Percentiles rank a stretch among this genome's conserved stretches.
Conservation (phyloP, 1,140 invertebrate species). For the Caerostris darwini region DNA sequence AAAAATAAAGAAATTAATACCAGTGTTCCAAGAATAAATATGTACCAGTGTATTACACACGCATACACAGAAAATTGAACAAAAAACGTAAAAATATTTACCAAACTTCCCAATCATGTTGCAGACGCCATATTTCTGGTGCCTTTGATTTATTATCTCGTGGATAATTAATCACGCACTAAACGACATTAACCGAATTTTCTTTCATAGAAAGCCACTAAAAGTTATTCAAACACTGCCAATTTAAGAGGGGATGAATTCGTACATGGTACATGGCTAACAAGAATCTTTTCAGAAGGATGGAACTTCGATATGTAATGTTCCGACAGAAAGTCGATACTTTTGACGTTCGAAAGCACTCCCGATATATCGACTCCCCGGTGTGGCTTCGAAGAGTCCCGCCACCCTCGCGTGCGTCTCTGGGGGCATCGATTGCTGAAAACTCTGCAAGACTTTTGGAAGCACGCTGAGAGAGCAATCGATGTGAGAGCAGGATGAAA, state of each 20-base stretch:
- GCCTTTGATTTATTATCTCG: no score
- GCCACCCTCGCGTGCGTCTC: not conserved
- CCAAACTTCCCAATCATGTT: no score
- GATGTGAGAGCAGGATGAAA: not conserved
- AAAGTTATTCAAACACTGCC: not conserved
- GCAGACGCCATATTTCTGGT: no score
- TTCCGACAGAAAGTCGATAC: not conserved
- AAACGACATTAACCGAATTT: not conserved
- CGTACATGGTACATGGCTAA: not conserved
- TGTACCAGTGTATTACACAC: no score
- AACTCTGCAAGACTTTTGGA: not conserved
- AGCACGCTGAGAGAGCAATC: not conserved
- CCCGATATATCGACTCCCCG: not conserved
- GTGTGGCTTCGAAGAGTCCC: not conserved
- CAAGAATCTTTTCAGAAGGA: not conserved
- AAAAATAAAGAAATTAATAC: no score
- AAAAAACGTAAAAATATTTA: no score
- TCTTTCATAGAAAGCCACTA: not conserved
- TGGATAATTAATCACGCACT: no score
- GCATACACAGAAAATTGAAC: no score
- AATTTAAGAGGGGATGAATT: not conserved
- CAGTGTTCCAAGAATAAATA: no score
- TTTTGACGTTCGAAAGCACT: constrained; percentile 15
- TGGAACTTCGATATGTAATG: not conserved
- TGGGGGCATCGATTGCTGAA: not conserved